Conservation (phyloP, 2,888 invertebrate genomes). For the Andrena hattorfiana region DNA sequence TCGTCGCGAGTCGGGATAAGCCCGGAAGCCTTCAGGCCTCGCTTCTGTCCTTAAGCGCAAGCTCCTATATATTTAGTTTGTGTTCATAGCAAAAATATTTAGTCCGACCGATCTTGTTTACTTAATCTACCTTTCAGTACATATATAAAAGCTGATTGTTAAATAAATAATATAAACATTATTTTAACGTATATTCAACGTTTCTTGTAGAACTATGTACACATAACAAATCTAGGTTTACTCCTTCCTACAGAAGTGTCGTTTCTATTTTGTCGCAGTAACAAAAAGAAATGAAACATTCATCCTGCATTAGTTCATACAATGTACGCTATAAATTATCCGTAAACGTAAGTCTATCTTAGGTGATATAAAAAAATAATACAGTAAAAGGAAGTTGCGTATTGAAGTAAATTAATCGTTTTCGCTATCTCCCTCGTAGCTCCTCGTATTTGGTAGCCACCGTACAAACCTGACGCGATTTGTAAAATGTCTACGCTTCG, state of each 20-base stretch:
- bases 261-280: constrained; percentile 5
- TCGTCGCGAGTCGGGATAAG: constrained; percentile 2
- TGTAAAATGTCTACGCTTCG: constrained; percentile 38
- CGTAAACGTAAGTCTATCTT: constrained; percentile 31
- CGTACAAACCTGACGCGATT: constrained; percentile 49
- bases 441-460: constrained; percentile 41
- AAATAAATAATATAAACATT: constrained; percentile 72
- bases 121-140: constrained; percentile 49
- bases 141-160: constrained; percentile 60
- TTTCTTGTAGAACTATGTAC: constrained; percentile 54
- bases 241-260: constrained; percentile 20
- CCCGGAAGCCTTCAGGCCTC: background rate
- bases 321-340: constrained; percentile 42
- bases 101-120: constrained; percentile 42
- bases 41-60: constrained; percentile 3
- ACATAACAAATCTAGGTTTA: constrained; percentile 55
- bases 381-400: constrained; percentile 55
- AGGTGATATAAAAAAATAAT: constrained; percentile 49
- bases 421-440: constrained; percentile 31
- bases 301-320: constrained; percentile 25
- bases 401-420: constrained; percentile 47
- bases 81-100: constrained; percentile 71
- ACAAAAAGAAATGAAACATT: constrained; percentile 24
- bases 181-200: constrained; percentile 63
- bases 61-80: constrained; percentile 25